Percentiles rank a stretch among this genome's conserved stretches.
Conservation (phyloP, 23 tunicate genomes). For the Pegea sp. region DNA sequence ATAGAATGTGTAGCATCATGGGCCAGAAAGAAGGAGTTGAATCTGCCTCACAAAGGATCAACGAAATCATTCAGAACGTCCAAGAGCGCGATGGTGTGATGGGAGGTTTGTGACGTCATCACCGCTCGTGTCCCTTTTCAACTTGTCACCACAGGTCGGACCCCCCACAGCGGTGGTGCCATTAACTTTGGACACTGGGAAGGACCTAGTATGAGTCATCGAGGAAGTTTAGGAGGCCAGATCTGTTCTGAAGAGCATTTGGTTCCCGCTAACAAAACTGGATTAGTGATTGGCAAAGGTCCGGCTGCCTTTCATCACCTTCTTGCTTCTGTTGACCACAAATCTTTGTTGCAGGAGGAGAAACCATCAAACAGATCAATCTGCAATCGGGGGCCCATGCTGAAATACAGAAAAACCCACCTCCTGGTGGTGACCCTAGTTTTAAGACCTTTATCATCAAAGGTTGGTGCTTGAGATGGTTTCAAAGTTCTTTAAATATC, state of each 20-base stretch:
- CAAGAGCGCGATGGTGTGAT: slow-evolving; percentile 51
- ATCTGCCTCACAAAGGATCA: slow-evolving; percentile 37
- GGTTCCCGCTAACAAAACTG: slow-evolving; percentile 94
- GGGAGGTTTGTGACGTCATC: too few species aligned
- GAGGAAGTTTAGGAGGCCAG: slow-evolving; percentile 9
- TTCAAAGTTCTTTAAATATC: too few species aligned
- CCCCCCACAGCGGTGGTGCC: slow-evolving; percentile 19
- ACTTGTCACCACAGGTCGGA: too few species aligned
- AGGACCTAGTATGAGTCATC: slow-evolving; percentile 21
- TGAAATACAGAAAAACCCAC: slow-evolving; percentile 71
- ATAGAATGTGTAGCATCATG: slow-evolving; percentile 70
- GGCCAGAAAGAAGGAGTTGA: slow-evolving; percentile 83
- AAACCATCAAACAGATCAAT: slow-evolving; percentile 86
- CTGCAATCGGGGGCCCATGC: slow-evolving; percentile 95
- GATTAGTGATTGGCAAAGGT: slow-evolving; percentile 99
- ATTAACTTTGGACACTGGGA: slow-evolving; percentile 90
- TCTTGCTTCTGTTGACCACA: neutral
- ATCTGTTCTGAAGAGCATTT: slow-evolving; percentile 45
- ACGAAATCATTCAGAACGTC: slow-evolving; percentile 71
- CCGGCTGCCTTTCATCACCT: neutral
- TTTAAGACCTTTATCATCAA: slow-evolving; percentile 88
- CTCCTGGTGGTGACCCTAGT: slow-evolving; percentile 77
- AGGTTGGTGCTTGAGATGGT: too few species aligned
- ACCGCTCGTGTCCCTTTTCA: too few species aligned
- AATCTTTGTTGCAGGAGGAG: slow-evolving; percentile 46